Evolutionary conservation across 2,888 invertebrate species (phyloP).

Genomic region (Eustalomyia histrio): DNA sequence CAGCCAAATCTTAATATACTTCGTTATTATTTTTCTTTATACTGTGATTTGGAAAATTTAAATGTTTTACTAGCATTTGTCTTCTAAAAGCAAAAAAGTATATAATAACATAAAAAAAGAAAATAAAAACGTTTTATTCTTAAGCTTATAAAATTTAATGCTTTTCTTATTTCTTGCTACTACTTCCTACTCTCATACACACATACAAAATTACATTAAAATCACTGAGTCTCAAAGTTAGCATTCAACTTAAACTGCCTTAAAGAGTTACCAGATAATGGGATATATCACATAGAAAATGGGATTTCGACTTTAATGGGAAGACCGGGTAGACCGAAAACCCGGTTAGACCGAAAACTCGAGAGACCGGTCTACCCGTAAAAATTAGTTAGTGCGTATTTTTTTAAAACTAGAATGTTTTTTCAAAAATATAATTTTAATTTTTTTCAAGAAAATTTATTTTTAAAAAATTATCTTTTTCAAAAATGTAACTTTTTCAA

Average conservation of each 20-base stretch:
- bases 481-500: too few relatives aligned
- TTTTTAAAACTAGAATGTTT: too few relatives aligned
- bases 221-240: constrained; percentile 57
- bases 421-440: too few relatives aligned
- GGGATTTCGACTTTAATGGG: not conserved
- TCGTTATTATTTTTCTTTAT: not conserved
- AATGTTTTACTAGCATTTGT: constrained; percentile 53
- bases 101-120: not conserved
- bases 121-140: constrained; percentile 55
- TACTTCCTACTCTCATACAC: not conserved
- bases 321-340: too few relatives aligned
- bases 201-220: constrained; percentile 57
- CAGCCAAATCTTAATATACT: constrained; percentile 20
- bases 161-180: constrained; percentile 36
- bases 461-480: too few relatives aligned
- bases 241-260: constrained; percentile 14
- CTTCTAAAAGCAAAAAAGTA: constrained; percentile 20
- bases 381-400: too few relatives aligned
- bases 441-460: too few relatives aligned
- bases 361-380: too few relatives aligned
- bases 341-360: too few relatives aligned
- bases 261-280: constrained; percentile 38
- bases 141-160: constrained; percentile 67
- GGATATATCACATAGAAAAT: not conserved
- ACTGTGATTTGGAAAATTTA: constrained; percentile 32